Conservation (phyloP, 1,140 invertebrate species). For the Ceratina australensis region DNA sequence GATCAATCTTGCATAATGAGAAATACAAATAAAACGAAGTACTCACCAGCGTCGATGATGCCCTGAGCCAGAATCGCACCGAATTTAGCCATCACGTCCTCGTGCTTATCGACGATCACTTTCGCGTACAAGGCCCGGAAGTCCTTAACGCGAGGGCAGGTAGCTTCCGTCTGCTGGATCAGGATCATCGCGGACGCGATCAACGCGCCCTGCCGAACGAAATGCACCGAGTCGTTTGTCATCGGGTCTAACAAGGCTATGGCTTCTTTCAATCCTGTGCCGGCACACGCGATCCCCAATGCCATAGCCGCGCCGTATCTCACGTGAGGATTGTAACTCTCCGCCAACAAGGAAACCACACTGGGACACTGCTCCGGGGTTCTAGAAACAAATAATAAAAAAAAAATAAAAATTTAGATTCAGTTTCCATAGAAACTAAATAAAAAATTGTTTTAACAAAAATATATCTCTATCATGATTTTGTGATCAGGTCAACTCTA, state of each 20-base stretch:
- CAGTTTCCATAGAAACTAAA: no score
- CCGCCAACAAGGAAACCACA: slow-evolving; percentile 96
- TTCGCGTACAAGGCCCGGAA: slow-evolving; percentile 97
- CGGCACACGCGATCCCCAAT: slow-evolving; percentile 98
- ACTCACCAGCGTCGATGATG: slow-evolving; percentile 88
- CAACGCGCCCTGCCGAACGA: slow-evolving; percentile 98
- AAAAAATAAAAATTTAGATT: no score
- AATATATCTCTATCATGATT: no score
- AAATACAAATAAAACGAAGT: no score
- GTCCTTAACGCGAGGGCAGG: slow-evolving; percentile 96
- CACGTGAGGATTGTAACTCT: slow-evolving; percentile 99
- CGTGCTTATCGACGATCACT: slow-evolving; percentile 98
- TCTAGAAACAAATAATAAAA: slow-evolving; percentile 77
- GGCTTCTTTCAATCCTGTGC: slow-evolving; percentile 97
- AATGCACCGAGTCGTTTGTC: slow-evolving; percentile 99
- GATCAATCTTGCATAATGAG: no score
- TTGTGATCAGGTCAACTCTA: no score
- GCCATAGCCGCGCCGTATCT: slow-evolving; percentile 99
- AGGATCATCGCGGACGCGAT: slow-evolving; percentile 98
- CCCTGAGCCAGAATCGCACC: slow-evolving; percentile 99
- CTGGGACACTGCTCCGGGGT: slow-evolving; percentile 98
- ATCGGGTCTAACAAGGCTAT: slow-evolving; percentile 98
- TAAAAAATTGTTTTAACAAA: no score
- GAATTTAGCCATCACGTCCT: slow-evolving; percentile 99
- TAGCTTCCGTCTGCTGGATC: slow-evolving; percentile 98